Conservation (phyloP, 2,113 vertebrate species). For the Condylura cristata region DNA sequence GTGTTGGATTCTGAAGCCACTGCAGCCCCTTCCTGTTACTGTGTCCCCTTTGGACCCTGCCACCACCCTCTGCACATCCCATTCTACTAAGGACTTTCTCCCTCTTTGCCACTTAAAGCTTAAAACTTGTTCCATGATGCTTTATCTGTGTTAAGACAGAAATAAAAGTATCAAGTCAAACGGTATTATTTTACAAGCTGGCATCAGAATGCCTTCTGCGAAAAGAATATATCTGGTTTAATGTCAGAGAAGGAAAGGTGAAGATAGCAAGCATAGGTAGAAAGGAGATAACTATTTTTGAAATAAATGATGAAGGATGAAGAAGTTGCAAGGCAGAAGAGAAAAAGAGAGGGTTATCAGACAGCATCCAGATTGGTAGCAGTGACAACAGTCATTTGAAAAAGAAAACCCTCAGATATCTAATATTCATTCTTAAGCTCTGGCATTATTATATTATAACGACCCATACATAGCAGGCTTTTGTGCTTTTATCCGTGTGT, state of each 20-base stretch:
- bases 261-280: background rate
- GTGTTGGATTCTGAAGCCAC: background rate
- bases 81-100: background rate
- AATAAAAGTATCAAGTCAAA: slow-evolving; percentile 13
- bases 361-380: background rate
- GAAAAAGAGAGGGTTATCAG: background rate
- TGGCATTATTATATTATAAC: background rate
- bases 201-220: background rate
- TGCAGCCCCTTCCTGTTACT: rapidly evolving
- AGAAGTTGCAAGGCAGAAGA: background rate
- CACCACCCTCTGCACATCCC: background rate
- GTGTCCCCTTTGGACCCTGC: rapidly evolving
- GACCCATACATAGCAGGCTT: background rate
- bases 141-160: background rate
- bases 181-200: slow-evolving; percentile 13
- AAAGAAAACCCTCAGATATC: background rate
- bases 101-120: background rate
- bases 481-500: background rate
- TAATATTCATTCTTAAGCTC: background rate
- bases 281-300: background rate
- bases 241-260: background rate
- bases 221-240: slow-evolving; percentile 11
- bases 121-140: background rate
- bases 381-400: background rate
- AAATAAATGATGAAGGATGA: background rate